Evolutionary conservation across 2,113 vertebrate genomes (phyloP).

Genomic region (Phasianus colchicus): DNA sequence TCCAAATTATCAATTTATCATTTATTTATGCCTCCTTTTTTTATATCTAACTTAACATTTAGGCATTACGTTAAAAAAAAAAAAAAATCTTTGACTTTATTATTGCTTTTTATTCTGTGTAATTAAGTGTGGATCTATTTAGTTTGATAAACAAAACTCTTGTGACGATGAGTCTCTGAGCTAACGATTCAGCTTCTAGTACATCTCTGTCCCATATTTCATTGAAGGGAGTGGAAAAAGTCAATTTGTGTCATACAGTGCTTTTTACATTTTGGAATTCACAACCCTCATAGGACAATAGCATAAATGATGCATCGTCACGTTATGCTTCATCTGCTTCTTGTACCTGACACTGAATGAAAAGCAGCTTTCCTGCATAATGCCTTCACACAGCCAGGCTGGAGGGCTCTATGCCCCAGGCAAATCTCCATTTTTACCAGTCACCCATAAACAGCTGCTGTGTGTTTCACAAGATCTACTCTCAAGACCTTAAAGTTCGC

Average conservation of each 20-base stretch:
- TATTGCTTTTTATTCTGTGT: constrained; percentile 19
- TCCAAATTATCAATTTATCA: constrained; percentile 57
- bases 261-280: constrained; percentile 18
- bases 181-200: neutral
- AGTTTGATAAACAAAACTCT: constrained; percentile 19
- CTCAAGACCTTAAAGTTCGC: neutral
- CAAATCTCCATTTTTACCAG: neutral
- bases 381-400: neutral
- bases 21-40: constrained; percentile 61
- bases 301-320: constrained; percentile 29
- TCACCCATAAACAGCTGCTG: neutral
- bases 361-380: constrained; percentile 5
- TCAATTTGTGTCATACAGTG: neutral
- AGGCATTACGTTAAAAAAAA: neutral
- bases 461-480: neutral
- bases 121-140: constrained; percentile 19
- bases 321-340: constrained; percentile 12
- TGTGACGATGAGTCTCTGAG: neutral
- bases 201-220: neutral
- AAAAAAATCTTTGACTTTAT: constrained; percentile 29
- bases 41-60: constrained; percentile 38
- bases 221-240: neutral
- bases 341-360: neutral
- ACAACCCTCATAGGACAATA: constrained; percentile 24
- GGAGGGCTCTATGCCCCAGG: neutral